These are phyloP conservation scores for Miniopterus natalensis DNA, from an alignment of 2,113 vertebrate species.

Conservation along the genomic window DNA sequence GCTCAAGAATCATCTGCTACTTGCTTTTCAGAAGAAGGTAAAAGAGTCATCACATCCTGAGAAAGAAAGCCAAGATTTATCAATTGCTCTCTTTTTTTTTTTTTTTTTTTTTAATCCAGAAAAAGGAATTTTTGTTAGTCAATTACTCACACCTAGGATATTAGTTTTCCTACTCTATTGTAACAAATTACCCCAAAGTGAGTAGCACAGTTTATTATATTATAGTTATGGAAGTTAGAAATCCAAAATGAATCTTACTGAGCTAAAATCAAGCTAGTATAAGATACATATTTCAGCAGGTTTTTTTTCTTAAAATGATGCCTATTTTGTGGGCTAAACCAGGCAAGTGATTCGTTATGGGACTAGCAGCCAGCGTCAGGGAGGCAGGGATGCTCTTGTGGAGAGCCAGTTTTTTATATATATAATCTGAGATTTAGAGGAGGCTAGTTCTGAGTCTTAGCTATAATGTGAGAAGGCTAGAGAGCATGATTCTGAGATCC, in stretches of 20 bases:
- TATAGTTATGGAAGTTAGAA: neutral
- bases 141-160: neutral
- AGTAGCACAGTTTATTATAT: neutral
- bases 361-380: neutral
- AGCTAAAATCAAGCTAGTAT: neutral
- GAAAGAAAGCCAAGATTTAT: conserved; percentile 36
- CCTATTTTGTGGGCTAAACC: neutral
- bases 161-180: neutral
- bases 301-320: neutral
- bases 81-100: neutral
- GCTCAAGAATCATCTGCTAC: conserved; percentile 72
- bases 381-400: neutral
- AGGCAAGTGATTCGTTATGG: neutral
- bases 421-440: neutral
- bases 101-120: neutral
- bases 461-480: neutral
- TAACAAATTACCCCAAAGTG: neutral
- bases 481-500: neutral
- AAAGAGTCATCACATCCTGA: conserved; percentile 60
- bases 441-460: neutral
- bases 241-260: neutral
- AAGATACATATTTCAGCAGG: neutral
- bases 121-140: neutral
- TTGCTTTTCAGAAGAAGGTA: conserved; percentile 47
- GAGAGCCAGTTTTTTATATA: neutral